Conservation (phyloP, 2,797 vertebrate species). For the Hafferia zeledoni region DNA sequence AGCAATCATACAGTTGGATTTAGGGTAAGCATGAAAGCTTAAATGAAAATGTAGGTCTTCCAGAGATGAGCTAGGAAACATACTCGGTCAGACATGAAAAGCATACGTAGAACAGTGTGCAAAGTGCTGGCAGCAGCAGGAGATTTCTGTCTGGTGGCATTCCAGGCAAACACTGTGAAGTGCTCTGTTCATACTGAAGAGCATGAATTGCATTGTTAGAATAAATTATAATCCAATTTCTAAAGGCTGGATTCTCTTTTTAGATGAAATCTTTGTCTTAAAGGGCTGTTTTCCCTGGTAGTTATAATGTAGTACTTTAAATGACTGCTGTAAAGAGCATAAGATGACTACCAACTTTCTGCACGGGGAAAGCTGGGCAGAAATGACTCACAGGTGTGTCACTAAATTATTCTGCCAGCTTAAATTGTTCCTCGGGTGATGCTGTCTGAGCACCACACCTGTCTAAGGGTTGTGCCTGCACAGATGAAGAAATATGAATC, state of each 20-base stretch:
- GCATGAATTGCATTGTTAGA: neutral
- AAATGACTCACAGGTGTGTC: conserved; percentile 61
- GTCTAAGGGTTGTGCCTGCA: conserved; percentile 37
- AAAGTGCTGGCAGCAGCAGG: neutral
- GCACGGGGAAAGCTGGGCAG: conserved; percentile 23
- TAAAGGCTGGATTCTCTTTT: neutral
- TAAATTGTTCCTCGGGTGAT: conserved; percentile 38
- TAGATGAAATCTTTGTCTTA: conserved; percentile 28
- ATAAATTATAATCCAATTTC: conserved; percentile 1
- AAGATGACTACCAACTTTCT: conserved; percentile 2
- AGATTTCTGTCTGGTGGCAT: neutral
- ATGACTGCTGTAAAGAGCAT: conserved; percentile 1
- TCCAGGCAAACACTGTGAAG: neutral
- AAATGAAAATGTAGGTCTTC: neutral
- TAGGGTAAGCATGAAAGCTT: neutral
- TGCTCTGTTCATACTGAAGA: neutral
- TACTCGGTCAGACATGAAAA: neutral
- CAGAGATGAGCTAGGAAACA: neutral
- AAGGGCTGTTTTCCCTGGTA: neutral
- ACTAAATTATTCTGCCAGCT: conserved; percentile 50
- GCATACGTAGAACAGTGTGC: neutral
- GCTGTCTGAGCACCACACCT: conserved; percentile 63
- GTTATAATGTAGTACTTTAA: neutral
- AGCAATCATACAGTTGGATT: neutral
- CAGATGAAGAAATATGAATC: conserved; percentile 27